Conservation (phyloP, 2,888 invertebrate genomes). For the Orchestes rusci region DNA sequence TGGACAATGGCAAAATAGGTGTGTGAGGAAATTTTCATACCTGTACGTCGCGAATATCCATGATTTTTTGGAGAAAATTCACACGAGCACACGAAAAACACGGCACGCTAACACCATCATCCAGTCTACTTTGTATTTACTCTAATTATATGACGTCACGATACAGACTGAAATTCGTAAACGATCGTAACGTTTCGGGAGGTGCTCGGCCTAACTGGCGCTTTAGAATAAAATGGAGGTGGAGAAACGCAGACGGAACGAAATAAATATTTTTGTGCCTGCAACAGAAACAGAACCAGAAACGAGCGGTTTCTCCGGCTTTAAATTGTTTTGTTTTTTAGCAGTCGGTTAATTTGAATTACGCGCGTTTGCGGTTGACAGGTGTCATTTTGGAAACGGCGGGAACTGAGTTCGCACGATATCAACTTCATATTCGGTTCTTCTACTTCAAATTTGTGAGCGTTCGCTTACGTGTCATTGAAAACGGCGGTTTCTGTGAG, state of each 20-base stretch:
- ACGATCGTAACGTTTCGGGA: slow-evolving; percentile 36
- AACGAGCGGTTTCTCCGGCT: too few species aligned
- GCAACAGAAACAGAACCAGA: too few species aligned
- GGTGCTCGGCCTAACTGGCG: slow-evolving; percentile 36
- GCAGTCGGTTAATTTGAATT: too few species aligned
- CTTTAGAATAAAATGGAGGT: slow-evolving; percentile 34
- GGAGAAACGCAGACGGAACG: slow-evolving; percentile 26
- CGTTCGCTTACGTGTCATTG: too few species aligned
- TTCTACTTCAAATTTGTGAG: too few species aligned
- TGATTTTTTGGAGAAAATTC: slow-evolving; percentile 19
- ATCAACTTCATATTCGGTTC: too few species aligned
- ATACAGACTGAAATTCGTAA: slow-evolving; percentile 42
- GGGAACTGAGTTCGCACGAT: too few species aligned
- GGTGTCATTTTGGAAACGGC: too few species aligned
- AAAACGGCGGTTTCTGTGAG: too few species aligned
- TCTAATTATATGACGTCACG: slow-evolving; percentile 65
- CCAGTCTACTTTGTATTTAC: slow-evolving; percentile 60
- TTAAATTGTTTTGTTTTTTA: too few species aligned
- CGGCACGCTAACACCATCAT: slow-evolving; percentile 55
- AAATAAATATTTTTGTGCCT: slow-evolving; percentile 19
- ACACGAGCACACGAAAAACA: slow-evolving; percentile 40
- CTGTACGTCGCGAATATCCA: slow-evolving; percentile 46
- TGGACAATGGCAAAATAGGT: slow-evolving; percentile 26
- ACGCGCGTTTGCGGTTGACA: too few species aligned
- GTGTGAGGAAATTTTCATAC: slow-evolving; percentile 37